Conservation (phyloP, 2,888 invertebrate species). For the Orthosia incerta region DNA sequence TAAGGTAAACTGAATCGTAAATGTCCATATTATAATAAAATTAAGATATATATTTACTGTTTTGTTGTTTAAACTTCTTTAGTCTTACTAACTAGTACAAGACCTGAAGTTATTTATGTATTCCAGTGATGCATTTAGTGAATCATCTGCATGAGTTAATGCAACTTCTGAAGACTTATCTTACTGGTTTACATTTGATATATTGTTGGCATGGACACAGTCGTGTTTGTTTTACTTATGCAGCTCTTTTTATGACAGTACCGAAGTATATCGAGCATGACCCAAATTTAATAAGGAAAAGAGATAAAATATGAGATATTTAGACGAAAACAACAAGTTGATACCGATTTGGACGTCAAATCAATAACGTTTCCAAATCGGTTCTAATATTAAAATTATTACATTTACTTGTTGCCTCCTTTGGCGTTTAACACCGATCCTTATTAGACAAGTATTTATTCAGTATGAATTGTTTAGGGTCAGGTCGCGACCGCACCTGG, state of each 20-base stretch:
- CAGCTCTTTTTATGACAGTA: constrained; percentile 40
- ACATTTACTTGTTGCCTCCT: constrained; percentile 31
- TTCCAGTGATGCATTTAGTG: constrained; percentile 55
- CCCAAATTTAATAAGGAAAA: constrained; percentile 44
- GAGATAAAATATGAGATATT: constrained; percentile 26
- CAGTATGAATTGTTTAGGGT: constrained; percentile 28
- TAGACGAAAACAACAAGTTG: constrained; percentile 13
- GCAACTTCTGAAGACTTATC: constrained; percentile 57
- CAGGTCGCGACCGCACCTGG: constrained; percentile 32
- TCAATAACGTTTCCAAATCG: constrained; percentile 31
- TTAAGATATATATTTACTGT: not conserved
- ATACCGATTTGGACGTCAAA: constrained; percentile 32
- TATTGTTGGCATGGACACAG: constrained; percentile 50
- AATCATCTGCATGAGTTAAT: constrained; percentile 65
- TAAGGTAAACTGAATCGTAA: constrained; percentile 48
- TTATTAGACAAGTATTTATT: constrained; percentile 23
- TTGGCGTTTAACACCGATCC: not conserved
- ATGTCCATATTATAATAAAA: constrained; percentile 23
- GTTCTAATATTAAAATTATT: constrained; percentile 12
- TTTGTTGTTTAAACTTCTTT: constrained; percentile 4
- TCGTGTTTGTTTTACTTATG: constrained; percentile 44
- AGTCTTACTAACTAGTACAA: constrained; percentile 6
- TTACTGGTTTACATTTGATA: constrained; percentile 52
- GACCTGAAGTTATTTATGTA: constrained; percentile 54
- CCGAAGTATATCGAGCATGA: constrained; percentile 39